Percentiles rank a stretch among this genome's conserved stretches.
Evolutionary conservation across 1,140 invertebrate species (phyloP).

Genomic region (Papilio polytes): DNA sequence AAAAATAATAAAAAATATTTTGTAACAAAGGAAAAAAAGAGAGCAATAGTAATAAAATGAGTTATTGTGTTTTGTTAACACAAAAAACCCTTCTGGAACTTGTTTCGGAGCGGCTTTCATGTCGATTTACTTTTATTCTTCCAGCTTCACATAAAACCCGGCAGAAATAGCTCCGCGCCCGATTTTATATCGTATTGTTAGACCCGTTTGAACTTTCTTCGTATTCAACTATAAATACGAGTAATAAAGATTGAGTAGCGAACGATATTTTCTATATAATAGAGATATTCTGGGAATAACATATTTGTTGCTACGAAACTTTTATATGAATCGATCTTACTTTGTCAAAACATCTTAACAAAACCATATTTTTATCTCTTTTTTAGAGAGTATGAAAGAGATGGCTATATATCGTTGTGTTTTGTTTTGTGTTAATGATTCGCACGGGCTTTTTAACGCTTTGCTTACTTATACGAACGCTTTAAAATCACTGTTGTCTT

Average conservation of each 20-base stretch:
- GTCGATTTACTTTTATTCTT: slow-evolving; percentile 32
- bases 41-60: slow-evolving; percentile 28
- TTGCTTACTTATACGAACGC: too few species aligned
- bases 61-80: slow-evolving; percentile 29
- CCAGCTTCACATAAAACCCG: slow-evolving; percentile 24
- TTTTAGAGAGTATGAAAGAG: not conserved
- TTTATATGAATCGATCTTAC: not conserved
- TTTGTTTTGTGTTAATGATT: too few species aligned
- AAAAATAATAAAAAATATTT: not conserved
- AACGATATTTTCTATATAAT: slow-evolving; percentile 14
- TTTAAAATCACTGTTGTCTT: too few species aligned
- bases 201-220: slow-evolving; percentile 31
- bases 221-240: slow-evolving; percentile 29
- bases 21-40: not conserved
- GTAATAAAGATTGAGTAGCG: slow-evolving; percentile 10
- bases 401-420: not conserved
- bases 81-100: slow-evolving; percentile 31
- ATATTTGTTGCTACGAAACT: not conserved
- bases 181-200: slow-evolving; percentile 37
- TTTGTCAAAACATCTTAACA: not conserved
- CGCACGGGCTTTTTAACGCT: too few species aligned
- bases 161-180: slow-evolving; percentile 33
- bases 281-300: not conserved
- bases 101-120: slow-evolving; percentile 6
- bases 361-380: not conserved